Conservation (phyloP, 2,888 invertebrate genomes). For the Thecophora atra region DNA sequence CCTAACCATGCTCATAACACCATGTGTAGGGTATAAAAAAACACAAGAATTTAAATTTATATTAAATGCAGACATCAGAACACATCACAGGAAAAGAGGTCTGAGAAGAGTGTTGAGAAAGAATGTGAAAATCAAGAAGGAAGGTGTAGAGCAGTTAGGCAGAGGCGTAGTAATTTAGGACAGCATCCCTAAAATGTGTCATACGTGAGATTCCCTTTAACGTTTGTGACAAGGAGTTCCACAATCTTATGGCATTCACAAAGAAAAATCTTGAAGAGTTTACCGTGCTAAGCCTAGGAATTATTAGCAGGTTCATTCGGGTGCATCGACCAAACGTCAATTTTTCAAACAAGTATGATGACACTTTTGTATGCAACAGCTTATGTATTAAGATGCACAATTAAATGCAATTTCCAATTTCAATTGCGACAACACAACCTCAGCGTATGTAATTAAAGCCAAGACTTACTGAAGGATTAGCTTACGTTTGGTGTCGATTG, state of each 20-base stretch:
- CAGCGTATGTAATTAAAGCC: neutral
- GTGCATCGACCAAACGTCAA: neutral
- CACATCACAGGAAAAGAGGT: too few species aligned
- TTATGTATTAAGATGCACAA: neutral
- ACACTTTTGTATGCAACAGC: neutral
- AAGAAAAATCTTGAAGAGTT: neutral
- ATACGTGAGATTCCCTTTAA: neutral
- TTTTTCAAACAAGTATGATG: neutral
- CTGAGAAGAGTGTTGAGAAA: too few species aligned
- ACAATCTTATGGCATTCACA: neutral
- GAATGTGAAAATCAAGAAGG: too few species aligned
- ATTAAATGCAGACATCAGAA: too few species aligned
- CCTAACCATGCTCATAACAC: too few species aligned
- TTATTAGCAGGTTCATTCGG: neutral
- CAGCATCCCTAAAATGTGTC: neutral
- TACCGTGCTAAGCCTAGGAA: neutral
- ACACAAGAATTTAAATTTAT: too few species aligned
- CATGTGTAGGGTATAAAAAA: too few species aligned
- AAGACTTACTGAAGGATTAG: neutral
- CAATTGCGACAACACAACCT: too few species aligned
- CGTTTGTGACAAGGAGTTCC: constrained; percentile 8
- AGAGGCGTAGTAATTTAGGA: neutral
- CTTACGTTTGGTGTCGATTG: neutral
- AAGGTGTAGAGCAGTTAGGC: too few species aligned
- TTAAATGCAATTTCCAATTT: neutral